Evolutionary conservation across 2,888 invertebrate species (phyloP), one percentile per base, ranked within the genome.

Genomic region (Clusia tigrina): DNA sequence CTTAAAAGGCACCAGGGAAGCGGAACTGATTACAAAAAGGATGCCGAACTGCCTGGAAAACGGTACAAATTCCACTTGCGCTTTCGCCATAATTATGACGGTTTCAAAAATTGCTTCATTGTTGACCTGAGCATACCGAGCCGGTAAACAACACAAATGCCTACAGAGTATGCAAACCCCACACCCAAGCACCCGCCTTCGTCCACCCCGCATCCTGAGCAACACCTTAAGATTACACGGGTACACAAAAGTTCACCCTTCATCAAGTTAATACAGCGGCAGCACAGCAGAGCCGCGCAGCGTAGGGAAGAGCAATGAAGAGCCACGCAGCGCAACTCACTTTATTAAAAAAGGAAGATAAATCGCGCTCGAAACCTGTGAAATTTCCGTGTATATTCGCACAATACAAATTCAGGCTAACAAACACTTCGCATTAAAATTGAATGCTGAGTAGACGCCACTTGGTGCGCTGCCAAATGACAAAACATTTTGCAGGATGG

Each of bases 391-490:
- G n/a, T n/a, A 48, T 48, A 20, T 48, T 22, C 15, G n/a, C 9
- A 3, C 9, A 42, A n/a, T 17, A 42, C 9, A 12, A 9, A 15
- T 42, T n/a, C 48, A 2, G 22, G 48, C 22, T 20, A 20, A 20
- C 20, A 6, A 18, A 22, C 18, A 18, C 18, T 48, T 48, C 22
- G 2, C 6, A 6, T 9, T 22, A 2, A 15, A 67, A 74, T 77
- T 71, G 73, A 77, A 74, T 74, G 73, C 70, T 73, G 63, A 68
- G 63, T 60, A 72, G 60, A 60, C 71, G 69, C 64, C 72, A 65
- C 63, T 59, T 67, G 57, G n/a, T n/a, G n/a, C n/a, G n/a, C n/a
- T n/a, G n/a, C n/a, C n/a, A n/a, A n/a, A n/a, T n/a, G n/a, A n/a
- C n/a, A n/a, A n/a, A n/a, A n/a, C n/a, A n/a, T n/a, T n/a, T n/a